Percentiles rank a stretch among this genome's conserved stretches.
Conservation (phyloP, 1,140 invertebrate species). For the Pseudomyrmex pallidus region DNA sequence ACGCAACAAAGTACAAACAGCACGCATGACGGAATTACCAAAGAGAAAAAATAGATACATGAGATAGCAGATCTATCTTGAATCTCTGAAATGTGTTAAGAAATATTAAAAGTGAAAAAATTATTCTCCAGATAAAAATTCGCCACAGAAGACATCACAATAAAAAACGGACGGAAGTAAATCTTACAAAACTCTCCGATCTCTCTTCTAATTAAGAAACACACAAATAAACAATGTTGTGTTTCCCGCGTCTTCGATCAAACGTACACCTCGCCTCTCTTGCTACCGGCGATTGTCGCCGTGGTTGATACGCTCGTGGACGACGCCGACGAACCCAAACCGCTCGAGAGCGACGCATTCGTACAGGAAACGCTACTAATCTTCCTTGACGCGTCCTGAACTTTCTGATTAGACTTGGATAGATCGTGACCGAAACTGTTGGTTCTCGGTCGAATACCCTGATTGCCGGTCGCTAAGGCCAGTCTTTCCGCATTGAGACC, state of each 20-base stretch:
- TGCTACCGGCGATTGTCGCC: constrained; percentile 71
- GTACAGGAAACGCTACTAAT: constrained; percentile 76
- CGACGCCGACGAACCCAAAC: constrained; percentile 19
- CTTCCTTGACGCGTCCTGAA: constrained; percentile 74
- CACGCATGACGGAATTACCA: constrained; percentile 2
- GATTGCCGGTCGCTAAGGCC: neutral
- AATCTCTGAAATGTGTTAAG: neutral
- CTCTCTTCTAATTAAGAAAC: constrained; percentile 16
- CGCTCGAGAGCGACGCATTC: constrained; percentile 61
- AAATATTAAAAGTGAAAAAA: neutral
- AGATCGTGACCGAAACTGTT: constrained; percentile 69
- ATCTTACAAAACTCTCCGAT: constrained; percentile 23
- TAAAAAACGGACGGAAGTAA: constrained; percentile 56
- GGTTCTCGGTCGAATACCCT: constrained; percentile 62
- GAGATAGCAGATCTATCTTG: neutral
- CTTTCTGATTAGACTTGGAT: constrained; percentile 31
- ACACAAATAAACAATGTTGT: neutral
- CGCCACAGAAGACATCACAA: constrained; percentile 17
- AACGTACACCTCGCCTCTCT: constrained; percentile 85
- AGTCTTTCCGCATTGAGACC: constrained; percentile 71
- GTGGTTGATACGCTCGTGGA: constrained; percentile 20
- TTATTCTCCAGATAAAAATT: neutral
- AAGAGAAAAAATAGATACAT: neutral
- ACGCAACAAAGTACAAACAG: constrained; percentile 9
- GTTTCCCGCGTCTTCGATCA: constrained; percentile 66